Conservation (phyloP, 2,113 vertebrate genomes). For the Scortum barcoo region DNA sequence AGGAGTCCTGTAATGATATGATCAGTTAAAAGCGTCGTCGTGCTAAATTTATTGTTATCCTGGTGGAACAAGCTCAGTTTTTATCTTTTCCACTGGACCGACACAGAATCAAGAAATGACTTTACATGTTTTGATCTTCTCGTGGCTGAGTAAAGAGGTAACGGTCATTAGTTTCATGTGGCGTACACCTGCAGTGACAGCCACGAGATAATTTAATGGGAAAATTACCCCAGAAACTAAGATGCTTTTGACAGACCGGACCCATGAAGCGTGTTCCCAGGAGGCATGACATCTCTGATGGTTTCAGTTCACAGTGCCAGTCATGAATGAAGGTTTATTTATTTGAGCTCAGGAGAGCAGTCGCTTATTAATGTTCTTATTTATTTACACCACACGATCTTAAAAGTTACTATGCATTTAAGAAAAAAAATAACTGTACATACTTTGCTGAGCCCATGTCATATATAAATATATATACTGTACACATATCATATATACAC, state of each 20-base stretch:
- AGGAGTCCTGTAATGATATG: not conserved
- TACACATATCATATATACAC: conserved; percentile 68
- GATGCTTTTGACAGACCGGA: conserved; percentile 43
- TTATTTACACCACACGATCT: conserved; percentile 85
- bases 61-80: not conserved
- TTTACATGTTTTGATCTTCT: conserved; percentile 19
- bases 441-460: conserved; percentile 82
- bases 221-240: conserved; percentile 22
- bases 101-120: conserved; percentile 16
- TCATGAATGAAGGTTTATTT: conserved; percentile 87
- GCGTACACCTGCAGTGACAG: conserved; percentile 13
- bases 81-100: not conserved
- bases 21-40: conserved; percentile 36
- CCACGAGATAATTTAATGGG: not conserved
- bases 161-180: conserved; percentile 22
- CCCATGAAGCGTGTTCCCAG: conserved; percentile 14
- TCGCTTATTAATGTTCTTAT: conserved; percentile 83
- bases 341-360: conserved; percentile 86
- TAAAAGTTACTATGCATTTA: conserved; percentile 87
- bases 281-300: conserved; percentile 5
- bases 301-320: conserved; percentile 42
- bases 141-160: not conserved
- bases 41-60: conserved; percentile 8
- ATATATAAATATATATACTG: conserved; percentile 78
- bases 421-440: conserved; percentile 78